These are phyloP conservation scores for Abramis brama DNA, from an alignment of 2,113 vertebrate species.

Conservation along the genomic window DNA sequence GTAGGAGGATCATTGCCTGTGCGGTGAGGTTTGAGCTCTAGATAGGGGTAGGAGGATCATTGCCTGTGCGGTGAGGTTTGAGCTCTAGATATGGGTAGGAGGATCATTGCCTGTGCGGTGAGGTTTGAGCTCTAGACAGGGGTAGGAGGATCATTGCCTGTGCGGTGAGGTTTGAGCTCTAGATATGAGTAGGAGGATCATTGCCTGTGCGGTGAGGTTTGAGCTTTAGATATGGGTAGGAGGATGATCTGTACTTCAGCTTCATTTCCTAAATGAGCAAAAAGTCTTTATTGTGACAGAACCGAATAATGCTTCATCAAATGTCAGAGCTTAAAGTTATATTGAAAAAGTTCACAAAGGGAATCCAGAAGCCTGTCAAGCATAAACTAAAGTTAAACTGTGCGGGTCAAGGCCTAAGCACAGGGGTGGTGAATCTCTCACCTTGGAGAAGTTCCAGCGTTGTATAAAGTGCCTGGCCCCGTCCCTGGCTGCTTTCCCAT, in stretches of 20 bases:
- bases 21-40: too few relatives aligned
- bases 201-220: too few relatives aligned
- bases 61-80: too few relatives aligned
- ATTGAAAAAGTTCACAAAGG: not conserved
- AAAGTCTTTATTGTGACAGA: not conserved
- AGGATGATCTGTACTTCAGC: conserved; percentile 88
- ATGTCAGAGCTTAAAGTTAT: not conserved
- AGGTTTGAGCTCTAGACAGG: too few relatives aligned
- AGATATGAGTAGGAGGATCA: too few relatives aligned
- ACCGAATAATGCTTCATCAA: not conserved
- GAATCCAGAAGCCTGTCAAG: not conserved
- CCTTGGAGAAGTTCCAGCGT: conserved; percentile 98
- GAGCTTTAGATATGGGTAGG: too few relatives aligned
- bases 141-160: too few relatives aligned
- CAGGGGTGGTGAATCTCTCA: conserved; percentile 58
- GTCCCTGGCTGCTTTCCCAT: conserved; percentile 86
- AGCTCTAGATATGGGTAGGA: too few relatives aligned
- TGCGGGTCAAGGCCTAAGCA: not conserved
- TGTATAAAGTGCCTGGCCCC: conserved; percentile 96
- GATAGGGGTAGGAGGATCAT: too few relatives aligned
- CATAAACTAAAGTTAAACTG: not conserved
- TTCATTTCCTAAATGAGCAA: conserved; percentile 83
- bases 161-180: too few relatives aligned
- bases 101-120: too few relatives aligned
- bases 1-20: too few relatives aligned